These are phyloP conservation scores for Tachypleus tridentatus DNA, from an alignment of 1,140 invertebrate genomes.

Conservation along the genomic window DNA sequence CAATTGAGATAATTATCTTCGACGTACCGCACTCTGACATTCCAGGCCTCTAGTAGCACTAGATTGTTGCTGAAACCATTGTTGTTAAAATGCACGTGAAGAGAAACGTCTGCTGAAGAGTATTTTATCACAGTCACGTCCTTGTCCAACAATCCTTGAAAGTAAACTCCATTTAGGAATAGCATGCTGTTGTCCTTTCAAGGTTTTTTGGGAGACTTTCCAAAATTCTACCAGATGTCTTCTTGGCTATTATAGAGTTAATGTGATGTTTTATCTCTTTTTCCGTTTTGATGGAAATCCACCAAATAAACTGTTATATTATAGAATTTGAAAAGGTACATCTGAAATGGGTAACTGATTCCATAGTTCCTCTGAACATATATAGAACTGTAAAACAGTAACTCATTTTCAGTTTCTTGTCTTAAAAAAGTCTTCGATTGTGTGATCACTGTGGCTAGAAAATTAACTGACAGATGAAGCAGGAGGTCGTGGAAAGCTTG, in stretches of 20 bases:
- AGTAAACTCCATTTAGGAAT: constrained; percentile 23
- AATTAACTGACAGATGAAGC: constrained; percentile 25
- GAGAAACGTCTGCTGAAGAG: no score
- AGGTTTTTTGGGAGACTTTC: constrained; percentile 26
- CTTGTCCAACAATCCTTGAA: constrained; percentile 24
- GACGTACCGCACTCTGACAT: constrained; percentile 18
- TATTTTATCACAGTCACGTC: constrained; percentile 8
- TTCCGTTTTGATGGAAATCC: constrained; percentile 25
- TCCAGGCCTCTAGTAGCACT: no score
- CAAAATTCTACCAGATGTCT: constrained; percentile 33
- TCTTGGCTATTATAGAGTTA: constrained; percentile 32
- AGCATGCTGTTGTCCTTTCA: constrained; percentile 20
- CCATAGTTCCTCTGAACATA: constrained; percentile 27
- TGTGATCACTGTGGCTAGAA: constrained; percentile 16
- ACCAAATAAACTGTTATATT: constrained; percentile 26
- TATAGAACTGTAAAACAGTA: constrained; percentile 23
- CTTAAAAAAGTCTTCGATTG: neutral
- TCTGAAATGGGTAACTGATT: constrained; percentile 26
- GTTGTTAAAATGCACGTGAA: neutral
- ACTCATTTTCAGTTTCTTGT: constrained; percentile 17
- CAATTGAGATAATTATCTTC: constrained; percentile 25
- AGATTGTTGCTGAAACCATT: no score
- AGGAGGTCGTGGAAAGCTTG: constrained; percentile 25
- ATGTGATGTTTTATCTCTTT: constrained; percentile 29
- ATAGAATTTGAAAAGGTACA: constrained; percentile 25